Percentiles rank a stretch among this genome's conserved stretches.
Conservation (phyloP, 2,113 vertebrate species). For the Lagenorhynchus albirostris region DNA sequence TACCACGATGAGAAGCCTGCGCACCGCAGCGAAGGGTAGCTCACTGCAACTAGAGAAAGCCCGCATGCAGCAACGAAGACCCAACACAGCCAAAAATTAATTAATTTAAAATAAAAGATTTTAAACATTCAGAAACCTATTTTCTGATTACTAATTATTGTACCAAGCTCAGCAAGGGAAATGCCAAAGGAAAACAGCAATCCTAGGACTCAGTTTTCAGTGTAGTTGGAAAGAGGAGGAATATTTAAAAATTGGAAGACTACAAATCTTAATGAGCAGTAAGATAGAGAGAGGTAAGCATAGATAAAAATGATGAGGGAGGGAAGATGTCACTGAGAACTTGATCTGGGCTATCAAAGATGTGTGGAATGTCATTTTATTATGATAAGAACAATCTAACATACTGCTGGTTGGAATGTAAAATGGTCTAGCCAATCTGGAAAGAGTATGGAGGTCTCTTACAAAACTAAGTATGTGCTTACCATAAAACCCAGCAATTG, state of each 20-base stretch:
- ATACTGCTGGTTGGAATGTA: not conserved
- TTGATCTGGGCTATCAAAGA: not conserved
- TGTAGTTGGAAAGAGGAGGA: not conserved
- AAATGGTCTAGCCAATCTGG: not conserved
- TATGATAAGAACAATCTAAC: not conserved
- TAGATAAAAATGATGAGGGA: not conserved
- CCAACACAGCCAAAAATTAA: no score
- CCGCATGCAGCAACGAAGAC: no score
- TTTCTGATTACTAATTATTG: not conserved
- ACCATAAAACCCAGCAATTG: constrained; percentile 8
- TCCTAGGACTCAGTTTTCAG: not conserved
- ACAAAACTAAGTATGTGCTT: not conserved
- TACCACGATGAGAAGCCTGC: no score
- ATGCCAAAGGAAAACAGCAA: not conserved
- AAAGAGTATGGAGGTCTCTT: not conserved
- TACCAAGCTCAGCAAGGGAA: not conserved
- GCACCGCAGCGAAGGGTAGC: no score
- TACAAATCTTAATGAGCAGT: not conserved
- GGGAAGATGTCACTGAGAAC: not conserved
- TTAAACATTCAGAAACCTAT: not conserved
- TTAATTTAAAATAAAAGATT: no score
- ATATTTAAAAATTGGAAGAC: not conserved
- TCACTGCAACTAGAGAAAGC: no score
- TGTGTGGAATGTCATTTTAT: not conserved
- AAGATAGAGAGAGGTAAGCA: not conserved